These are phyloP conservation scores for Talpa occidentalis DNA, from an alignment of 2,113 vertebrate genomes.

Conservation along the genomic window DNA sequence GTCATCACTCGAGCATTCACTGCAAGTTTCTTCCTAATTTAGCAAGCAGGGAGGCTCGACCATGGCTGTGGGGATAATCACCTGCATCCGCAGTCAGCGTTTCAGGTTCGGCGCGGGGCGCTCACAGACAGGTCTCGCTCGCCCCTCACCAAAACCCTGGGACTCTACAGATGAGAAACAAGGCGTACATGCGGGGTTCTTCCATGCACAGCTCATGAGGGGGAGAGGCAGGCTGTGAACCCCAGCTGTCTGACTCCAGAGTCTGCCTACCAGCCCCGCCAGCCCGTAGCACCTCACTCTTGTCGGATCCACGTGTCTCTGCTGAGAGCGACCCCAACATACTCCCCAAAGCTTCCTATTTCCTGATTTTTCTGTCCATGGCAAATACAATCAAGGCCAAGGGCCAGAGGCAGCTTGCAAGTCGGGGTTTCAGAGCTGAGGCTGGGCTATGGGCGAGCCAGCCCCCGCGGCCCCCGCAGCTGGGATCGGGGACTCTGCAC, in stretches of 20 bases:
- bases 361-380: constrained; percentile 9
- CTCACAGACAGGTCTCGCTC: no score
- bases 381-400: not conserved
- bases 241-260: not conserved
- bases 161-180: not conserved
- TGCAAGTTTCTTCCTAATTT: not conserved
- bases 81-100: no score
- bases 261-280: not conserved
- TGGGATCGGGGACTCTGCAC: no score
- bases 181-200: not conserved
- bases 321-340: not conserved
- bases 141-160: no score
- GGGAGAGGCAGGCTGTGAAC: not conserved
- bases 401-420: not conserved
- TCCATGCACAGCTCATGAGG: not conserved
- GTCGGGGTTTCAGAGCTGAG: not conserved
- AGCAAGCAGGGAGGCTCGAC: not conserved
- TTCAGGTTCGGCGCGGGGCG: no score
- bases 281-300: not conserved
- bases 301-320: not conserved
- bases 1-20: not conserved
- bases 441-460: not conserved
- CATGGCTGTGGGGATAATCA: no score
- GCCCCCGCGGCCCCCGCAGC: no score
- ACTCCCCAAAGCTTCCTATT: not conserved